phyloP scores from a whole-genome alignment of 2,113 vertebrate genomes.

The Tragulus kanchil region DNA sequence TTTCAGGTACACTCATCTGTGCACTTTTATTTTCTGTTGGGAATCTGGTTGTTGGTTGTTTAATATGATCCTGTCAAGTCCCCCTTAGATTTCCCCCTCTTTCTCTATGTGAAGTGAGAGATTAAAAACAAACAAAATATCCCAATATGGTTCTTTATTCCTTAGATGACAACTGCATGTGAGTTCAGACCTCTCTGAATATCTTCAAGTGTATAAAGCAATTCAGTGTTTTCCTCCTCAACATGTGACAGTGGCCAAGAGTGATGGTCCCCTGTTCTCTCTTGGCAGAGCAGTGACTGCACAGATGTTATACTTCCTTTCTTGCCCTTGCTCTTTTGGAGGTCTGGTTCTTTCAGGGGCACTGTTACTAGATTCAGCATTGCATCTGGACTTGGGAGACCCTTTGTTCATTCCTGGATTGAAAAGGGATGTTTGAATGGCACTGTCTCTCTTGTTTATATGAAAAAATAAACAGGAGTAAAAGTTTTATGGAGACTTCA shows the following conservation, averaged over 20 bases:
- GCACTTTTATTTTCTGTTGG: not conserved
- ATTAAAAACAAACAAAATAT: slow-evolving; percentile 1
- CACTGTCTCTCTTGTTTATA: not conserved
- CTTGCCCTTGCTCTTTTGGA: not conserved
- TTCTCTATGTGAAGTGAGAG: not conserved
- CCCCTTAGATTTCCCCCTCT: not conserved
- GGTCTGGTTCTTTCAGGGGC: not conserved
- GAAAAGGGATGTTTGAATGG: slow-evolving; percentile 27
- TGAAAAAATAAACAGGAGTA: slow-evolving; percentile 40
- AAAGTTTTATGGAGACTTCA: slow-evolving; percentile 32
- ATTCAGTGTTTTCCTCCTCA: not conserved
- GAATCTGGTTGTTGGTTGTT: not conserved
- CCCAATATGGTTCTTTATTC: not conserved
- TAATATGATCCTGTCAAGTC: not conserved
- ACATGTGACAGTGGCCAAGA: not conserved
- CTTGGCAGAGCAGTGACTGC: not conserved
- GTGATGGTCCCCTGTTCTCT: not conserved
- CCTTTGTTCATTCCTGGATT: not conserved
- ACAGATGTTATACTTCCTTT: not conserved
- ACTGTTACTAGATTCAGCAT: not conserved
- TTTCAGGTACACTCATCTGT: not conserved
- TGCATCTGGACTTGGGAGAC: not conserved
- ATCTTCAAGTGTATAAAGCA: not conserved
- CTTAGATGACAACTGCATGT: not conserved
- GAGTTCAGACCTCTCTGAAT: not conserved